Conservation (phyloP, 2,888 invertebrate species). For the Eumacrocentrus americanus region DNA sequence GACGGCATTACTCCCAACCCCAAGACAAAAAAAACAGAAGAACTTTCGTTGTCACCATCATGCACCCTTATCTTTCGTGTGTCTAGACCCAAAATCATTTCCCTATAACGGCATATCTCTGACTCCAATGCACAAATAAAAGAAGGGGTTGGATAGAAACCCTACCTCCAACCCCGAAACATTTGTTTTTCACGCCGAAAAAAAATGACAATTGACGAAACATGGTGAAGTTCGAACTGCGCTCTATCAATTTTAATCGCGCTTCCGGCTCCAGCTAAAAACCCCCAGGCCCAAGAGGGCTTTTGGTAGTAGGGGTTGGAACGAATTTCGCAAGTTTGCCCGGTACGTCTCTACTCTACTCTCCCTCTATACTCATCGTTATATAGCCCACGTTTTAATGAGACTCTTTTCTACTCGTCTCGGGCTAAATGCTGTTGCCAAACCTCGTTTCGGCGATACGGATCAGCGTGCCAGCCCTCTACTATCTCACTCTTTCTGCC, state of each 20-base stretch:
- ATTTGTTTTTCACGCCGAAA: slow-evolving; percentile 6
- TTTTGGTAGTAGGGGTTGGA: slow-evolving; percentile 19
- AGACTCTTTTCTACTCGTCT: slow-evolving; percentile 56
- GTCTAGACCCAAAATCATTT: neutral
- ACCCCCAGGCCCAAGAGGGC: slow-evolving; percentile 7
- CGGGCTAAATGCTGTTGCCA: slow-evolving; percentile 56
- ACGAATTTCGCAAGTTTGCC: slow-evolving; percentile 36
- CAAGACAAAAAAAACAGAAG: neutral
- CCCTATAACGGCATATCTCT: too few species aligned
- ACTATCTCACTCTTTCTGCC: slow-evolving; percentile 14
- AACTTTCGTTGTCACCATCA: neutral
- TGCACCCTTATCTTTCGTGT: neutral
- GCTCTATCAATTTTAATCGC: slow-evolving; percentile 36
- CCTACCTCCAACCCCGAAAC: neutral
- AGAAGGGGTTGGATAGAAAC: neutral
- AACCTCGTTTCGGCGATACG: slow-evolving; percentile 60
- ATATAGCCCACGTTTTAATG: slow-evolving; percentile 48
- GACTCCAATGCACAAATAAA: neutral
- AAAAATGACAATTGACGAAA: slow-evolving; percentile 21
- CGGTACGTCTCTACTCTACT: slow-evolving; percentile 15
- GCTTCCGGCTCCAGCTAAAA: slow-evolving; percentile 25
- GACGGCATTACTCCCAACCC: too few species aligned
- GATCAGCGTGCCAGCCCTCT: slow-evolving; percentile 50
- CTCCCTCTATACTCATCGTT: slow-evolving; percentile 21
- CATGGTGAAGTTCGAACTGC: slow-evolving; percentile 14